Base-by-base conservation (phyloP, 2,113 vertebrate species). In the Lamprologus sp. region DNA sequence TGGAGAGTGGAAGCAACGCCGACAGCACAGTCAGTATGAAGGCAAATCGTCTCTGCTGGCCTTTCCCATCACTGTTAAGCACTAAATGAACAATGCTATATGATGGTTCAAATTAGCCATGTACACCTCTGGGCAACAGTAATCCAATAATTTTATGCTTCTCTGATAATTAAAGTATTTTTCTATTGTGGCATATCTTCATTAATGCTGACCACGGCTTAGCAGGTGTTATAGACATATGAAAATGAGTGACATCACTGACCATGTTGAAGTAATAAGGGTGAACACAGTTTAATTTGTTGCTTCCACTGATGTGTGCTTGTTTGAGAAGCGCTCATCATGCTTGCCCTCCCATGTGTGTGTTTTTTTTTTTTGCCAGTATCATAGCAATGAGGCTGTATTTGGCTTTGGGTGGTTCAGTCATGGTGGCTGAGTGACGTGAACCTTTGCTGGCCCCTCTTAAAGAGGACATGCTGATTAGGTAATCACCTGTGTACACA, bases 401-500 rank as follows among this genome's bases (percentile, higher is more conserved):
- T 92, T 95, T 95, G 84, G 84, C 92, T 95, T 83, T 40, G 81
- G 82, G 92, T 84, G 89, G 79, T 80, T 86, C 17, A 14, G 40
- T 68, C 70, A 85, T 89, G 89, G 55, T 55, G 51, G 93, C 68
- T 95, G 96, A 96, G 84, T 96, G 96, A 96, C 91, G 15, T 96
- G 94, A 96, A 95, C 96, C 94, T 86, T 92, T 13, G 81, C 82
- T 96, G 96, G 94, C 96, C 95, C 88, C 91, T 93, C 90, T 90
- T 35, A 86, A 54, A 90, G 92, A 94, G 94, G 93, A 95, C 94
- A 95, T 86, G 87, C 90, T 96, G 95, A 96, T 96, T 96, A 92
- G 95, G 93, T 95, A 95, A 97, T 97, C 96, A 96, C 95, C 96
- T 96, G 96, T 94, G 95, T 96, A 96, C 96, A 96, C 95, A 96